Conservation (phyloP, 64 coral and sea anemone genomes). For the Actinia equina region DNA sequence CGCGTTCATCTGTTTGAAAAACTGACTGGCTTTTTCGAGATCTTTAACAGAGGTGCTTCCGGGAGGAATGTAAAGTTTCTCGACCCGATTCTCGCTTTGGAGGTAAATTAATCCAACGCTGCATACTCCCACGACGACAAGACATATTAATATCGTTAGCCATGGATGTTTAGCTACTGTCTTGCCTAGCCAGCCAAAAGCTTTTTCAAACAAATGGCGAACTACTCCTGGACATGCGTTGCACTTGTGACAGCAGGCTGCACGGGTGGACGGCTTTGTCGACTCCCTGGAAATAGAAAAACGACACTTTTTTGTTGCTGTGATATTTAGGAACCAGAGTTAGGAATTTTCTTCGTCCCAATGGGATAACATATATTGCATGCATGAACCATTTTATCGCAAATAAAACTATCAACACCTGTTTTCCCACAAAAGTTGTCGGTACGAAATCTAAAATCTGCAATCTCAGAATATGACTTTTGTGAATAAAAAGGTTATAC, state of each 20-base stretch:
- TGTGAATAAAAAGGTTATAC: no score
- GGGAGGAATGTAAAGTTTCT: constrained; percentile 80
- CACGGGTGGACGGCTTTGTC: background rate
- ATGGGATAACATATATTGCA: no score
- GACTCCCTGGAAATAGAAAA: background rate
- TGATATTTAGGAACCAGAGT: no score
- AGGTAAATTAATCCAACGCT: constrained; percentile 61
- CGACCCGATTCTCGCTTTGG: constrained; percentile 67
- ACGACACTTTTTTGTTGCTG: background rate
- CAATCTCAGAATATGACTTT: no score
- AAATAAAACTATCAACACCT: no score
- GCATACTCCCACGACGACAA: constrained; percentile 37
- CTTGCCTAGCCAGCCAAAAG: constrained; percentile 61
- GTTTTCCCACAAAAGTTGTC: no score
- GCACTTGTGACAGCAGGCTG: background rate
- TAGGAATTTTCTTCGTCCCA: no score
- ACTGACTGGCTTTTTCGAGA: constrained; percentile 49
- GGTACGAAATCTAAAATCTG: no score
- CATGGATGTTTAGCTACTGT: constrained; percentile 42
- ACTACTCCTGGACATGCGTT: background rate
- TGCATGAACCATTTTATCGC: no score
- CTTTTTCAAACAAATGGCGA: background rate
- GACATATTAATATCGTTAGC: constrained; percentile 38
- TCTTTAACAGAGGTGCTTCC: constrained; percentile 66
- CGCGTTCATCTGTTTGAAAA: constrained; percentile 49